phyloP scores from a whole-genome alignment of 1,140 invertebrate species.

The Hylyphantes graminicola region DNA sequence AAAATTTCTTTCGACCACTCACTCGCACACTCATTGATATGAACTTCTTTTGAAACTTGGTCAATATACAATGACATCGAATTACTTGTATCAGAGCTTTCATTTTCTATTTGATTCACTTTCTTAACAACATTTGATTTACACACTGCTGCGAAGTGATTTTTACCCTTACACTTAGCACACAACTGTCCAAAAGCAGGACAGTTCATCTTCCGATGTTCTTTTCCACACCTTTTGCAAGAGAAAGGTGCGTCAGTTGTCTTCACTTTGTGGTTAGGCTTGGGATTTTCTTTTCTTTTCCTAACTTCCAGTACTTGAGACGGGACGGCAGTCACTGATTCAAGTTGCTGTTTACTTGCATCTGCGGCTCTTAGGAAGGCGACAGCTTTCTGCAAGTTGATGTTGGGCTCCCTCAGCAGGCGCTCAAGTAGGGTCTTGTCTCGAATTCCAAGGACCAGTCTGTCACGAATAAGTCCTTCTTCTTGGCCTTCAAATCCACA shows the following conservation, averaged over 20 bases:
- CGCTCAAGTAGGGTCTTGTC: constrained; percentile 3
- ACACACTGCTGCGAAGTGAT: neutral
- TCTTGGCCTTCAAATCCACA: constrained; percentile 18
- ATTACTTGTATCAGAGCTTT: too few relatives aligned
- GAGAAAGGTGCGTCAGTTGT: neutral
- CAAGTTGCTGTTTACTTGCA: constrained; percentile 1
- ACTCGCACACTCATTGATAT: neutral
- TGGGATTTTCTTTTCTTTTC: neutral
- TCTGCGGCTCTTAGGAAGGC: neutral
- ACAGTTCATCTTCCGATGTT: neutral
- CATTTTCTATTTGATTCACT: constrained; percentile 21
- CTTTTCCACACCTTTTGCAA: constrained; percentile 3
- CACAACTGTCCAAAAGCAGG: constrained; percentile 15
- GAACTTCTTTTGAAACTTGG: neutral
- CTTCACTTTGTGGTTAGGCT: neutral
- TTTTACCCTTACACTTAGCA: constrained; percentile 19
- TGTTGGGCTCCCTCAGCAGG: neutral
- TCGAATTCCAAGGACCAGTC: constrained; percentile 6
- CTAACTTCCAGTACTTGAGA: neutral
- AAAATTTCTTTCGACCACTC: constrained; percentile 2
- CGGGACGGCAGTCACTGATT: neutral
- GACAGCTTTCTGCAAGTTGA: neutral
- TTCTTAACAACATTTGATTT: neutral
- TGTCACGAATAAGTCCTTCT: constrained; percentile 26
- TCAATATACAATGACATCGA: constrained; percentile 16